Base-by-base conservation (phyloP, 2,113 vertebrate species). In the Dipodomys merriami region DNA sequence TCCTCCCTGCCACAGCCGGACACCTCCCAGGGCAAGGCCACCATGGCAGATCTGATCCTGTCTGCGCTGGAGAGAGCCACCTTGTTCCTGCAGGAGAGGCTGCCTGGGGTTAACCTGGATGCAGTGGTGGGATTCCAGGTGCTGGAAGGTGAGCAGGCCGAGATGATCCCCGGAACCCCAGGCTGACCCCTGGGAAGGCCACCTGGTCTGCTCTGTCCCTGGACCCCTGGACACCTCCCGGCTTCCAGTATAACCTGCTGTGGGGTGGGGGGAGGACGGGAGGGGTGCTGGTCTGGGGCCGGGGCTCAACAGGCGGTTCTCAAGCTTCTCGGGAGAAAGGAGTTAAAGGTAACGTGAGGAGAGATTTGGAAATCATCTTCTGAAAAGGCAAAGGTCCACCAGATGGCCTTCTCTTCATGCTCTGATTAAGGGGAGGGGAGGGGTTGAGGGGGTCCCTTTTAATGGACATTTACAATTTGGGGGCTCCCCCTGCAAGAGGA, bases 31-130 rank as follows among this genome's bases (percentile, higher is more conserved):
- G 93, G 83, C 16, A 90, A 94, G 53, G 62, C 46, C 23, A n/a
- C 90, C 35, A 30, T 97, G 72, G 97, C 98, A 22, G 96, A 97
- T 85, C 97, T 98, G 83, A 92, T 99, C 95, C 96, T 99, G 69
- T 77, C 96, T 23, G 97, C 98, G 0, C 93, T 99, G 64, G 97
- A 98, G 35, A 96, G 97, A 39, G 98, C 98, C 81, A 97, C 98
- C 9, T 60, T 93, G 62, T 99, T 99, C 97, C 97, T 99, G 90
- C 97, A 98, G 93, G 94, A 92, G 11, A 96, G 98, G n/a, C 98
- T 98, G 20, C 95, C 97, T 0, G 96, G 98, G 80, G 97, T 99
- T 93, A 99, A 99, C 93, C 96, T 99, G 96, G 99, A 99, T 27
- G 98, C 98, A 1, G 97, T 98, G 71, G 93, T 98, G 30, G 99